A percentile compares a stretch with the other conserved stretches of the same genome.
phyloP scores from a whole-genome alignment of 2,888 invertebrate genomes.

The Steromphala cineraria region DNA sequence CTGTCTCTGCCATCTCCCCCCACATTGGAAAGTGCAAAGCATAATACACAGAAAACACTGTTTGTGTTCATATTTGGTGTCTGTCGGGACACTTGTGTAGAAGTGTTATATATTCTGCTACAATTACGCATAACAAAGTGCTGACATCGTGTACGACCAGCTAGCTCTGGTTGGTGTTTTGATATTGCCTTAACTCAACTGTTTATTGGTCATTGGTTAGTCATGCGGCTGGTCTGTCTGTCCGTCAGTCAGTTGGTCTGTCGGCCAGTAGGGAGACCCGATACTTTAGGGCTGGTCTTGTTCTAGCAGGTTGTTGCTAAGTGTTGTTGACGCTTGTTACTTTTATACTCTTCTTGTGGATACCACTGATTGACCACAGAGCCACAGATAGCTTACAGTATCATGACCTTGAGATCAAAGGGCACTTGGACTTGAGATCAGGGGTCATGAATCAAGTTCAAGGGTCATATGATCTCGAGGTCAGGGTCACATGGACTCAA shows the following conservation, averaged over 20 bases:
- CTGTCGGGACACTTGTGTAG: background rate
- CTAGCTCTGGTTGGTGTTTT: background rate
- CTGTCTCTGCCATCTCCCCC: background rate
- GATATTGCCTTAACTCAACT: background rate
- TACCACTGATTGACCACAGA: background rate
- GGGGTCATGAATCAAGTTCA: too few relatives aligned
- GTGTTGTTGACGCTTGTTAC: constrained; percentile 1
- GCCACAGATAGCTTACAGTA: background rate
- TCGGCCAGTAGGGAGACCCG: background rate
- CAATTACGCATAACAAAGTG: background rate
- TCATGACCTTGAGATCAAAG: too few relatives aligned
- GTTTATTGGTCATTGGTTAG: background rate
- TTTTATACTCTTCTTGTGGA: background rate
- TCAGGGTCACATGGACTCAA: background rate
- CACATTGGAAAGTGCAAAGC: background rate
- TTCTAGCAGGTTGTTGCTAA: background rate
- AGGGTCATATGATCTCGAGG: too few relatives aligned
- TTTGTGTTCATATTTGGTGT: background rate
- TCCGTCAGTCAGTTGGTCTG: background rate
- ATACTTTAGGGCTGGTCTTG: background rate
- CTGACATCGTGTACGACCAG: background rate
- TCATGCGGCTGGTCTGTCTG: background rate
- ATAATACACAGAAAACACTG: constrained; percentile 2
- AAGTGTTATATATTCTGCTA: too few relatives aligned
- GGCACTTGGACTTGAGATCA: too few relatives aligned